Percentiles rank a stretch among this genome's conserved stretches.
phyloP scores from a whole-genome alignment of 1,140 invertebrate species.

The Gonatopus flavifemur region DNA sequence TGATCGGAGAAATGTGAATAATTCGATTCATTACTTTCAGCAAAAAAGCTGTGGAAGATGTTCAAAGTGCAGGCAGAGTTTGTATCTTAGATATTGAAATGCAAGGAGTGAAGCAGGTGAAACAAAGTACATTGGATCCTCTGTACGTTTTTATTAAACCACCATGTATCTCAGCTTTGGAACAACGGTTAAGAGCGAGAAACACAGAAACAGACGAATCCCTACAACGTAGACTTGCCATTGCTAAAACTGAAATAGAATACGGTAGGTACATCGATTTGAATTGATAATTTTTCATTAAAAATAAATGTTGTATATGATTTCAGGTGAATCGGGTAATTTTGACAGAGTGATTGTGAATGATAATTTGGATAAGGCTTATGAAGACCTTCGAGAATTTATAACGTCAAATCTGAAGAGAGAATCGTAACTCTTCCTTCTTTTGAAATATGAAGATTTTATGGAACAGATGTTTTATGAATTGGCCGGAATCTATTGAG shows the following conservation, averaged over 20 bases:
- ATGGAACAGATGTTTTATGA: too few relatives aligned
- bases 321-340: slow-evolving; percentile 72
- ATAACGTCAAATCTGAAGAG: slow-evolving; percentile 12
- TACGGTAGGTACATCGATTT: slow-evolving; percentile 66
- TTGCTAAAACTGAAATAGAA: slow-evolving; percentile 77
- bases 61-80: slow-evolving; percentile 78
- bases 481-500: too few relatives aligned
- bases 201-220: slow-evolving; percentile 90
- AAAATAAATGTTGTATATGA: not conserved
- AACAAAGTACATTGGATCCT: slow-evolving; percentile 80
- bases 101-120: slow-evolving; percentile 93
- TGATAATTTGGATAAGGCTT: slow-evolving; percentile 87
- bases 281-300: not conserved
- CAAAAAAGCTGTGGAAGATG: slow-evolving; percentile 82
- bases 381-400: slow-evolving; percentile 70
- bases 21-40: slow-evolving; percentile 63
- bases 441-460: too few relatives aligned
- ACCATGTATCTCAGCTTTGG: slow-evolving; percentile 79
- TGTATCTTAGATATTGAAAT: slow-evolving; percentile 96
- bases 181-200: slow-evolving; percentile 73
- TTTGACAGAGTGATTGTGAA: slow-evolving; percentile 94
- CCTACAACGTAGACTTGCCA: slow-evolving; percentile 71
- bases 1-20: too few relatives aligned
- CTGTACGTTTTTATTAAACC: slow-evolving; percentile 92
- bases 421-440: too few relatives aligned